Conservation (phyloP, 1,140 invertebrate species). For the Micrasema longulum region DNA sequence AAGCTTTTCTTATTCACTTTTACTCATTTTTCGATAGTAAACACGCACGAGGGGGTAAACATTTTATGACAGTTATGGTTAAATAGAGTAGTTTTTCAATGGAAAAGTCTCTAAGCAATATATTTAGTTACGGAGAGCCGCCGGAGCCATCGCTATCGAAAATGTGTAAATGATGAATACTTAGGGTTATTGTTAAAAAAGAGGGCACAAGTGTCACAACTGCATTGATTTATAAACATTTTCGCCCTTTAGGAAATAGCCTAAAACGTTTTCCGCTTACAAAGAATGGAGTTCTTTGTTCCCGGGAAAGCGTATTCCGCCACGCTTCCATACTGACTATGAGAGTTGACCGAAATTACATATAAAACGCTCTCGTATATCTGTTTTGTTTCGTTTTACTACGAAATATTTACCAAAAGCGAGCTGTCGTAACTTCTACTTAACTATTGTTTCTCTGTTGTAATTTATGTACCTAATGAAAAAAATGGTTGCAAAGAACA, state of each 20-base stretch:
- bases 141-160: not conserved
- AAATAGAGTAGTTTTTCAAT: too few relatives aligned
- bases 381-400: not conserved
- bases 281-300: slow-evolving; percentile 28
- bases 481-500: too few relatives aligned
- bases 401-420: not conserved
- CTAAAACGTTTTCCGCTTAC: slow-evolving; percentile 22
- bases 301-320: slow-evolving; percentile 35
- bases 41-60: too few relatives aligned
- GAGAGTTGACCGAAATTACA: slow-evolving; percentile 38
- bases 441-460: not conserved
- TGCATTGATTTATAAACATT: slow-evolving; percentile 44
- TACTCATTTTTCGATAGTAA: too few relatives aligned
- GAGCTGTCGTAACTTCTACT: not conserved
- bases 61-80: too few relatives aligned
- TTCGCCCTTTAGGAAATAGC: slow-evolving; percentile 10
- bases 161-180: slow-evolving; percentile 3
- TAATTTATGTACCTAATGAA: too few relatives aligned
- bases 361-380: slow-evolving; percentile 17
- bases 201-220: not conserved
- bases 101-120: too few relatives aligned
- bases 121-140: too few relatives aligned
- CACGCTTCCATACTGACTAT: slow-evolving; percentile 7
- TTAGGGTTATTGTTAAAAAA: slow-evolving; percentile 18
- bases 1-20: too few relatives aligned